These are phyloP conservation scores for Drosophila pallidifrons DNA, from an alignment of 1,140 invertebrate species.

Conservation along the genomic window DNA sequence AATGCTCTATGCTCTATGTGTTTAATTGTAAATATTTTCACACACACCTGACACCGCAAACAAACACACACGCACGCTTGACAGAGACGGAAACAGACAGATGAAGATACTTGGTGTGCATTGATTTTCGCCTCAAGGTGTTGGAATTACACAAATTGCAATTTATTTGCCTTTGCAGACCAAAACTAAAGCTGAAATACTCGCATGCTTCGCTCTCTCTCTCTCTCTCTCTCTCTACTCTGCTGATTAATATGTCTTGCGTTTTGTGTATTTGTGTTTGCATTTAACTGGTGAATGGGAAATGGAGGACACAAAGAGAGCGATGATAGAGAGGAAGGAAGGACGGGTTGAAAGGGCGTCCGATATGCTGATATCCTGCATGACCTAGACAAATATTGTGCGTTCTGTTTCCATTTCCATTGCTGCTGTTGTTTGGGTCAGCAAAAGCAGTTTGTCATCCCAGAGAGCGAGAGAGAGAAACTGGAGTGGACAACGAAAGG, in stretches of 20 bases:
- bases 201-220: constrained; percentile 13
- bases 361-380: constrained; percentile 60
- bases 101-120: constrained; percentile 41
- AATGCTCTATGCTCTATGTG: constrained; percentile 57
- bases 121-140: constrained; percentile 78
- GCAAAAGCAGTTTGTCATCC: constrained; percentile 72
- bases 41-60: constrained; percentile 69
- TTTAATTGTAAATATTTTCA: constrained; percentile 80
- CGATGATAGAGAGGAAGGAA: background rate
- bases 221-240: background rate
- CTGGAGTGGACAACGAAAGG: constrained; percentile 32
- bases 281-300: constrained; percentile 68
- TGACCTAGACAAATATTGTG: constrained; percentile 81
- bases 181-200: constrained; percentile 72
- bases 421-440: background rate
- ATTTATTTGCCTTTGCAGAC: constrained; percentile 78
- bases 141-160: constrained; percentile 82
- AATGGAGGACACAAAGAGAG: background rate
- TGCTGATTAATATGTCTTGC: constrained; percentile 77
- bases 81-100: constrained; percentile 6
- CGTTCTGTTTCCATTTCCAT: constrained; percentile 36
- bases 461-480: constrained; percentile 4
- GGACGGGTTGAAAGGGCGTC: background rate
- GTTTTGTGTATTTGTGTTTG: constrained; percentile 70
- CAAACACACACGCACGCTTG: constrained; percentile 59